Evolutionary conservation across 2,888 invertebrate species (phyloP).

Genomic region (Gordius sp.): DNA sequence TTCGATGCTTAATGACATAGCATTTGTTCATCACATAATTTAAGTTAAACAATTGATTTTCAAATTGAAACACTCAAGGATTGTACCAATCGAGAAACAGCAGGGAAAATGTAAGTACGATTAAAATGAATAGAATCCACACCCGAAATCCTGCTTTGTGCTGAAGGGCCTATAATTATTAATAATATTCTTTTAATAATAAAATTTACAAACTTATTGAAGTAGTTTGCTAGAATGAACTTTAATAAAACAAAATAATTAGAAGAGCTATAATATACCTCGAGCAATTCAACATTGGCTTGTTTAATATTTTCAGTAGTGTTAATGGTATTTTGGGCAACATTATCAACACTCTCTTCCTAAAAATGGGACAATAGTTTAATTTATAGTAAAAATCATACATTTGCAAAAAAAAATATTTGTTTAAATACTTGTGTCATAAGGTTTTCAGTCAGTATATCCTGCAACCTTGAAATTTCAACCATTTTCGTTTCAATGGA

Average conservation of each 20-base stretch:
- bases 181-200: too few relatives aligned
- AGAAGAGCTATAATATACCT: too few relatives aligned
- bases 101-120: conserved; percentile 71
- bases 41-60: too few relatives aligned
- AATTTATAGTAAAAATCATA: conserved; percentile 13
- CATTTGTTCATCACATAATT: too few relatives aligned
- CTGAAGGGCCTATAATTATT: conserved; percentile 46
- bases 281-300: conserved; percentile 81
- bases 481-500: conserved; percentile 47
- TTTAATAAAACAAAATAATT: too few relatives aligned
- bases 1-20: too few relatives aligned
- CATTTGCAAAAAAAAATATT: conserved; percentile 13
- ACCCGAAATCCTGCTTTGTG: conserved; percentile 73
- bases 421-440: conserved; percentile 17
- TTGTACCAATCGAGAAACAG: conserved; percentile 92
- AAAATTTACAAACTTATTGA: too few relatives aligned
- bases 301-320: conserved; percentile 79
- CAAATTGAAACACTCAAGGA: conserved; percentile 25
- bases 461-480: conserved; percentile 75
- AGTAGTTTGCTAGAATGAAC: too few relatives aligned
- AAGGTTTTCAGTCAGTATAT: conserved; percentile 77
- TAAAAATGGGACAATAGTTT: conserved; percentile 20
- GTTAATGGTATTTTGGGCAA: conserved; percentile 59
- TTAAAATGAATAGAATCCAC: conserved; percentile 64
- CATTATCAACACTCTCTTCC: conserved; percentile 66